A percentile compares a stretch with the other conserved stretches of the same genome.
Evolutionary conservation across 1,140 invertebrate genomes (phyloP).

Genomic region (Theocolax elegans): DNA sequence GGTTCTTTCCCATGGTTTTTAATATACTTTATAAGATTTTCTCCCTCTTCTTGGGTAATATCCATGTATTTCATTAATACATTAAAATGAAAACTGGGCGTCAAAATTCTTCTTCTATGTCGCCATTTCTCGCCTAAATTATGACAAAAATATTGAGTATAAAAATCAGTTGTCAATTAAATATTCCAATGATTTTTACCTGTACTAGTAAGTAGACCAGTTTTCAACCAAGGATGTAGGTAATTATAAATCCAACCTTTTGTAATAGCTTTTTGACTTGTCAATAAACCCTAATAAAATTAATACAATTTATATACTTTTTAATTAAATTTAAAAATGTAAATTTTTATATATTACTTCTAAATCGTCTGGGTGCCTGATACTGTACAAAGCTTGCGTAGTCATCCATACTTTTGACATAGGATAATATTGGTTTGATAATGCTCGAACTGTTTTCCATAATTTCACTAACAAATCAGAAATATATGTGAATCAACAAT

Average conservation of each 20-base stretch:
- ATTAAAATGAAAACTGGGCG: constrained; percentile 91
- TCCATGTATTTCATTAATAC: constrained; percentile 82
- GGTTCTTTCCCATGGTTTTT: constrained; percentile 52
- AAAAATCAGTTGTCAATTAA: neutral
- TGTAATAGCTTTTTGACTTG: neutral
- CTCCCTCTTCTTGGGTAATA: constrained; percentile 51
- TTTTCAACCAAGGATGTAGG: no score
- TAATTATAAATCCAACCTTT: constrained; percentile 15
- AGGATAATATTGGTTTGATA: constrained; percentile 49
- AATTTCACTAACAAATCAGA: constrained; percentile 48
- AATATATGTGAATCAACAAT: no score
- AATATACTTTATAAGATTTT: constrained; percentile 41
- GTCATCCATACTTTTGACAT: constrained; percentile 46
- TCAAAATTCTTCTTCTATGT: constrained; percentile 86
- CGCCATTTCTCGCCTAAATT: constrained; percentile 75
- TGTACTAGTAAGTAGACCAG: no score
- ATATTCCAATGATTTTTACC: neutral
- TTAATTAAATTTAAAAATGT: neutral
- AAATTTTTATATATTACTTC: constrained; percentile 42
- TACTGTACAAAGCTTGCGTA: neutral
- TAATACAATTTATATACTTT: neutral
- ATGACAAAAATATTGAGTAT: neutral
- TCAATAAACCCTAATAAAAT: constrained; percentile 14
- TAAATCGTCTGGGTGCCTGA: no score
- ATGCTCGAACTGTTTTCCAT: constrained; percentile 29